Percentiles rank a stretch among this genome's conserved stretches.
These are phyloP conservation scores for Myotis pilosus DNA, from an alignment of 2,797 vertebrate genomes.

Conservation along the genomic window DNA sequence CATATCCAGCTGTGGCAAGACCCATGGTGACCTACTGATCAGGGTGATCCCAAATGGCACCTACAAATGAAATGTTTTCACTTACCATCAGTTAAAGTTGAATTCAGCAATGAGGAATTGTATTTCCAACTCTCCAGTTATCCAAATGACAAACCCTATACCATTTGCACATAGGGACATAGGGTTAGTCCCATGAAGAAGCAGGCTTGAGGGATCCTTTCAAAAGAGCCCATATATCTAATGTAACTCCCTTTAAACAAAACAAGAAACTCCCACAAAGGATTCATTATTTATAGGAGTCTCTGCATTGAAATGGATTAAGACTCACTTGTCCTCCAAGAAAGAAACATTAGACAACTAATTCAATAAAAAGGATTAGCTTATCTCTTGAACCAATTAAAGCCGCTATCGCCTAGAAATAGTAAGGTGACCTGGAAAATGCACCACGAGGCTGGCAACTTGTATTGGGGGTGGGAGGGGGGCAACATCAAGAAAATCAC, in stretches of 20 bases:
- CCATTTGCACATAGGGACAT: not conserved
- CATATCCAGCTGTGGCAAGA: not conserved
- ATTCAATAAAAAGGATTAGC: slow-evolving; percentile 59
- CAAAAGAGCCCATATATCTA: not conserved
- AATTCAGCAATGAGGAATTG: slow-evolving; percentile 25
- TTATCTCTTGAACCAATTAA: slow-evolving; percentile 60
- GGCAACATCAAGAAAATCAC: not conserved
- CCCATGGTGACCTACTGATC: not conserved
- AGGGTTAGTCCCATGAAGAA: not conserved
- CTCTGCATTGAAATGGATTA: slow-evolving; percentile 56
- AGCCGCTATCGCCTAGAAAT: slow-evolving; percentile 13
- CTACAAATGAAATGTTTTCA: not conserved
- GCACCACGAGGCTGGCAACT: not conserved
- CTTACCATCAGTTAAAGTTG: not conserved
- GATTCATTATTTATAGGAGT: slow-evolving; percentile 53
- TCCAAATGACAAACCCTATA: not conserved
- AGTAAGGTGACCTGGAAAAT: not conserved
- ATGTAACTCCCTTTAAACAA: slow-evolving; percentile 32
- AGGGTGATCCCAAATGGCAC: not conserved
- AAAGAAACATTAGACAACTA: slow-evolving; percentile 52
- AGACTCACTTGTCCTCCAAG: slow-evolving; percentile 35
- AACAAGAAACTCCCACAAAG: slow-evolving; percentile 1
- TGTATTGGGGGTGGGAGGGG: not conserved
- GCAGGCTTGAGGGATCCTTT: not conserved
- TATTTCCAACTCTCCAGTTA: slow-evolving; percentile 2